Evolutionary conservation across 2,113 vertebrate species (phyloP), one percentile per base, ranked within the genome.

Genomic region (Pachycephala philippinensis): DNA sequence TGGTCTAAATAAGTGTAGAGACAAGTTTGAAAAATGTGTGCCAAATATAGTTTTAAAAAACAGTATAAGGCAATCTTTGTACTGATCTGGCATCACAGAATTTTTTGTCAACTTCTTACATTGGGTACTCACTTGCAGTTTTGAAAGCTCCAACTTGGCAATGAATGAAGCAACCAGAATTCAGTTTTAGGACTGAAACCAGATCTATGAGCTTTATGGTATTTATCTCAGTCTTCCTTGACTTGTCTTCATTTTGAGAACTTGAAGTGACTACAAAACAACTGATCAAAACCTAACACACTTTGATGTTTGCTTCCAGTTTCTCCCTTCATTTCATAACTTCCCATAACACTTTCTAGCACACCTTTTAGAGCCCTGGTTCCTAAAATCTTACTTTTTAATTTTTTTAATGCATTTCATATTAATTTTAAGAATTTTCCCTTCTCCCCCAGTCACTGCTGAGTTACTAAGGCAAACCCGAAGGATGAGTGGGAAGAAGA

Each of bases 21-120:
- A 59, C 59, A 84, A 22, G 27, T 59, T 28, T 88, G 14, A 37
- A 74, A 87, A 52, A 45, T 19, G 2, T 26, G 17, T 30, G 13
- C 26, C 28, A 52, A 66, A 72, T 3, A 54, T 37, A 68, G 11
- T 28, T 83, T 66, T 56, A 5, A 15, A 50, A 71, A 66, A 52
- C 8, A 1, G 4, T 24, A 3, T 35, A 47, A 26, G 19, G 23
- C 1, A 17, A 27, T 21, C 8, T 59, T 10, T 49, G n/a, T n/a
- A 63, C 47, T 40, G 11, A 4, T 78, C 19, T 47, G 71, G n/a
- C n/a, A 66, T 13, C 2, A 9, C 27, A 63, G 52, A 61, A 59
- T 12, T 61, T 85, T 82, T 39, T 15, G 13, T n/a, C 30, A 47
- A 27, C 22, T 78, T 56, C 8, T 71, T 35, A 72, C 16, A 8